Conservation (phyloP, 2,113 vertebrate genomes). For the Platycercus adscitus region DNA sequence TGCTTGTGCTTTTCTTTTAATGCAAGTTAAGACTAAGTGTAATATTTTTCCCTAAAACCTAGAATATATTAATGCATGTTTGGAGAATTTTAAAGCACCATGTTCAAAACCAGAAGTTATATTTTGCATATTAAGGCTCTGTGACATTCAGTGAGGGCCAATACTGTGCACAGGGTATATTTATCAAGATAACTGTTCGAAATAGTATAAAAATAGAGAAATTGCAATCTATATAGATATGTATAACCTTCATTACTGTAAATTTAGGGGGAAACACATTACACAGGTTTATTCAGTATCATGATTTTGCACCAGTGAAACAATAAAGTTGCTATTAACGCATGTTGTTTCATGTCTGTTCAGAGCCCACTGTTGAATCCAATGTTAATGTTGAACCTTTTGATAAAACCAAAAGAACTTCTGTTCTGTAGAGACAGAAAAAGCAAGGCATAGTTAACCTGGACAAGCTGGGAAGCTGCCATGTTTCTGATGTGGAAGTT, state of each 20-base stretch:
- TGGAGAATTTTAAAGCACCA: constrained; percentile 74
- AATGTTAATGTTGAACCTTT: not conserved
- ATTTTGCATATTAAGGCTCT: constrained; percentile 81
- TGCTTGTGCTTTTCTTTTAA: constrained; percentile 70
- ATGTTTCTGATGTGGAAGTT: not conserved
- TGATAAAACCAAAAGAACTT: not conserved
- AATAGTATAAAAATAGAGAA: constrained; percentile 79
- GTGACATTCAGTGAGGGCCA: constrained; percentile 73
- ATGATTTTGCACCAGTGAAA: constrained; percentile 80
- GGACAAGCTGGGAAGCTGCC: not conserved
- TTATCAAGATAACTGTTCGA: constrained; percentile 80
- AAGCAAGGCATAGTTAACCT: not conserved
- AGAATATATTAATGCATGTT: constrained; percentile 81
- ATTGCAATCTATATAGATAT: constrained; percentile 80
- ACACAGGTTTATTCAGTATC: constrained; percentile 70
- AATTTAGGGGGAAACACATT: constrained; percentile 80
- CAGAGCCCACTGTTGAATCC: constrained; percentile 21
- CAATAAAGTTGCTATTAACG: constrained; percentile 86
- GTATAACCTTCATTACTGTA: constrained; percentile 81
- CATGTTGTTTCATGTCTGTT: constrained; percentile 50
- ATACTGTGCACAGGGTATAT: constrained; percentile 73
- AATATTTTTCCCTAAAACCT: constrained; percentile 74
- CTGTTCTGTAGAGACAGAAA: not conserved
- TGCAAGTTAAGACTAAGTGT: constrained; percentile 71
- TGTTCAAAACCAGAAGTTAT: constrained; percentile 76